phyloP scores from a whole-genome alignment of 2,113 vertebrate genomes.

The Pollimyrus isidori region DNA sequence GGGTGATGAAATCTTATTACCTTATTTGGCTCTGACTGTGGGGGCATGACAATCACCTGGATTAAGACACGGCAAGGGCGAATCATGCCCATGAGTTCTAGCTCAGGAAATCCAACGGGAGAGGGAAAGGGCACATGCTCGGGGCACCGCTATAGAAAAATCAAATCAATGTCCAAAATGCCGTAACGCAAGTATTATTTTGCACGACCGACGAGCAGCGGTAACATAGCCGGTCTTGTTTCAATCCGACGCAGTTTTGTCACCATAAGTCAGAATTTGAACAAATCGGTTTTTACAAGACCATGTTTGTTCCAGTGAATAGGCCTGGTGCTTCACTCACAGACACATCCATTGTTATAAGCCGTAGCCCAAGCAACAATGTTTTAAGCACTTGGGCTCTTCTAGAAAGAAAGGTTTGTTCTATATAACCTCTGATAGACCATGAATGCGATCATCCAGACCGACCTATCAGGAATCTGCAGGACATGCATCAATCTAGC shows the following conservation, averaged over 20 bases:
- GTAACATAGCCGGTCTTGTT: not conserved
- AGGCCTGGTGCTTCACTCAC: not conserved
- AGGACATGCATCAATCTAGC: not conserved
- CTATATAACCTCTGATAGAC: constrained; percentile 2
- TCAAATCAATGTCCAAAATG: not conserved
- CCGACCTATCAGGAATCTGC: not conserved
- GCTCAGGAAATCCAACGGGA: constrained; percentile 22
- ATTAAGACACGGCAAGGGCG: constrained; percentile 49
- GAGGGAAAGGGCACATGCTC: constrained; percentile 37
- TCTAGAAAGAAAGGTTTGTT: not conserved
- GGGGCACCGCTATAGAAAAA: constrained; percentile 20
- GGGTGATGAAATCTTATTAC: constrained; percentile 51
- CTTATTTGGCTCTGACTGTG: constrained; percentile 48
- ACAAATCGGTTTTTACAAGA: not conserved
- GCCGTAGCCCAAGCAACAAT: not conserved
- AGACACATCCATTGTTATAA: not conserved
- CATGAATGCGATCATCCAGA: not conserved
- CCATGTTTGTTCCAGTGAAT: not conserved
- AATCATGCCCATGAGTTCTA: constrained; percentile 36
- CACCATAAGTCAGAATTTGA: not conserved
- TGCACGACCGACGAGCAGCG: not conserved
- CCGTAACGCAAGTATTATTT: not conserved
- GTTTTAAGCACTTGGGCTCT: not conserved
- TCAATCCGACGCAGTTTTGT: not conserved
- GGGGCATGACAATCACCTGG: constrained; percentile 44